These are phyloP conservation scores for Tenualosa thibaudeaui DNA, from an alignment of 2,797 vertebrate species.

Conservation along the genomic window DNA sequence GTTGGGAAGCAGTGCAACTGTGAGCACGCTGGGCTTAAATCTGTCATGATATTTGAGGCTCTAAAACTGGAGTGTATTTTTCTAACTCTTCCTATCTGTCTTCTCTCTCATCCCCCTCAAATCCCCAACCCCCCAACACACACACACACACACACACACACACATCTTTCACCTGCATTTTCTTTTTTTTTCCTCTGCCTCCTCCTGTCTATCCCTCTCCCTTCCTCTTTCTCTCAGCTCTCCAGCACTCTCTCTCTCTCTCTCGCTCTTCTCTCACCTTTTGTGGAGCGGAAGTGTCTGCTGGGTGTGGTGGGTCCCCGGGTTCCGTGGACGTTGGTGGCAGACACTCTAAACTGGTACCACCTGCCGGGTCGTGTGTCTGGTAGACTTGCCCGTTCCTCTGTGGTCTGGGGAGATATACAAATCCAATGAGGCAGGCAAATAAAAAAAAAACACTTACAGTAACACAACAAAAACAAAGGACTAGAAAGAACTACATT, in stretches of 20 bases:
- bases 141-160: too few species aligned
- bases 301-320: slow-evolving; percentile 91
- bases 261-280: slow-evolving; percentile 73
- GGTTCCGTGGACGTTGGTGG: slow-evolving; percentile 88
- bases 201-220: neutral
- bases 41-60: neutral
- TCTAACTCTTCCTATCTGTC: neutral
- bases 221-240: neutral
- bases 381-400: slow-evolving; percentile 72
- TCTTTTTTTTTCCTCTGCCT: neutral
- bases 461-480: neutral
- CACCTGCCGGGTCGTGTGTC: slow-evolving; percentile 84
- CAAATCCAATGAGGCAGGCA: neutral
- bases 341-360: slow-evolving; percentile 94
- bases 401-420: slow-evolving; percentile 76
- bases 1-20: neutral
- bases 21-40: neutral
- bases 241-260: neutral
- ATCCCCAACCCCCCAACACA: too few species aligned
- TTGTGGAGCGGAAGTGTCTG: slow-evolving; percentile 86
- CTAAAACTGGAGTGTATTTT: neutral
- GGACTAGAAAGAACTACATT: neutral
- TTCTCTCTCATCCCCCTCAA: neutral
- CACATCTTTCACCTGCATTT: too few species aligned
- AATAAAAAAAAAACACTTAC: neutral